A percentile compares a stretch with the other conserved stretches of the same genome.
Conservation (phyloP, 2,888 invertebrate genomes). For the Podabrus alpinus region DNA sequence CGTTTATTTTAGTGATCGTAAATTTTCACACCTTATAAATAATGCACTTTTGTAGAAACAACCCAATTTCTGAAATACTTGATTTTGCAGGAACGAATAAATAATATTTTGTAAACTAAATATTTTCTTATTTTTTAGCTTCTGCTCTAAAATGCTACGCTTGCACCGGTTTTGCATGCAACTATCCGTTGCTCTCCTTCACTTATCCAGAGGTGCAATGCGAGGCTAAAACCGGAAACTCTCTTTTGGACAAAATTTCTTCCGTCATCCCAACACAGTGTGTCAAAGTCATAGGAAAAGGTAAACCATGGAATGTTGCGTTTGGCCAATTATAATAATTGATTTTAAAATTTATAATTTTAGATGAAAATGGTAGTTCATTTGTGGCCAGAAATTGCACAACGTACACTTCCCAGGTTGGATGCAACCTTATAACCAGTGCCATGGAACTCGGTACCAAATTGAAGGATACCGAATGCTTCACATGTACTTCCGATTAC, state of each 20-base stretch:
- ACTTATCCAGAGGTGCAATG: slow-evolving; percentile 21
- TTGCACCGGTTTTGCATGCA: slow-evolving; percentile 19
- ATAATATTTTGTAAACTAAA: neutral
- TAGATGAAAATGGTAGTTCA: slow-evolving; percentile 15
- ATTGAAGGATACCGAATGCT: slow-evolving; percentile 19
- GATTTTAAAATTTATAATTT: neutral
- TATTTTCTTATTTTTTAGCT: slow-evolving; percentile 5
- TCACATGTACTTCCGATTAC: slow-evolving; percentile 15
- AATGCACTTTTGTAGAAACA: neutral
- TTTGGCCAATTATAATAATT: neutral
- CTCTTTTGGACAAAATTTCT: slow-evolving; percentile 9
- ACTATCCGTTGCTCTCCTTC: slow-evolving; percentile 18
- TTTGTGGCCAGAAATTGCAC: slow-evolving; percentile 21
- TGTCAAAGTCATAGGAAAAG: slow-evolving; percentile 27
- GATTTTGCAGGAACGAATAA: no score
- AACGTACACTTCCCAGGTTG: slow-evolving; percentile 11
- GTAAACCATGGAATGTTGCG: slow-evolving; percentile 1
- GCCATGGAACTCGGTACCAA: slow-evolving; percentile 17
- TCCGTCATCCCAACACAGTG: slow-evolving; percentile 23
- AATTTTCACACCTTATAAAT: neutral
- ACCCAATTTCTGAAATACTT: neutral
- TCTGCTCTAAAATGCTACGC: slow-evolving; percentile 21
- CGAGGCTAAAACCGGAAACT: slow-evolving; percentile 11
- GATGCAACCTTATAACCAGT: slow-evolving; percentile 14
- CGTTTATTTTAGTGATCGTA: neutral